Percentiles rank a stretch among this genome's conserved stretches.
These are phyloP conservation scores for Himalopsyche anomala DNA, from an alignment of 2,888 invertebrate species.

Conservation along the genomic window DNA sequence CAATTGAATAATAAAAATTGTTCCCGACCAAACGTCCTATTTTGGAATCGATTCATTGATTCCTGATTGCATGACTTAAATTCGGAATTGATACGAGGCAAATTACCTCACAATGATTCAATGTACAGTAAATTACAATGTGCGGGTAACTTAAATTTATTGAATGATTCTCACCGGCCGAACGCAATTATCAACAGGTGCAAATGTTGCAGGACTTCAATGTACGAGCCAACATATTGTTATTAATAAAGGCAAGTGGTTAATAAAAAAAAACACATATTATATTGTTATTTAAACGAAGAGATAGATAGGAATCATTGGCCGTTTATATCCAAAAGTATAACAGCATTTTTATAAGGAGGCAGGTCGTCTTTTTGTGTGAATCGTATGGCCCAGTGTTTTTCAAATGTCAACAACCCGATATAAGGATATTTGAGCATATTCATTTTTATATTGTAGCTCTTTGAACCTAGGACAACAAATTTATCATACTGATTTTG, in stretches of 20 bases:
- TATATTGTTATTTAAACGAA: conserved; percentile 1
- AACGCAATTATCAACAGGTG: conserved; percentile 26
- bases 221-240: conserved; percentile 14
- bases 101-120: conserved; percentile 5
- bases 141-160: neutral
- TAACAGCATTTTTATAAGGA: neutral
- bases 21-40: no score
- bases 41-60: no score
- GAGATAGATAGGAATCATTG: conserved; percentile 26
- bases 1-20: no score
- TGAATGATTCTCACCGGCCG: conserved; percentile 11
- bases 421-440: no score
- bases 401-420: neutral
- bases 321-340: conserved; percentile 30
- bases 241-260: conserved; percentile 27
- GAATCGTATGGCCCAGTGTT: neutral
- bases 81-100: neutral
- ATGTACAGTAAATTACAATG: neutral
- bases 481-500: no score
- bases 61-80: neutral
- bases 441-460: no score
- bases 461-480: no score
- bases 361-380: neutral
- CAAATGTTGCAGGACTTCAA: conserved; percentile 3
- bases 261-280: conserved; percentile 2